Base-by-base conservation (phyloP, 2,113 vertebrate species). In the Seriola dumerili region DNA sequence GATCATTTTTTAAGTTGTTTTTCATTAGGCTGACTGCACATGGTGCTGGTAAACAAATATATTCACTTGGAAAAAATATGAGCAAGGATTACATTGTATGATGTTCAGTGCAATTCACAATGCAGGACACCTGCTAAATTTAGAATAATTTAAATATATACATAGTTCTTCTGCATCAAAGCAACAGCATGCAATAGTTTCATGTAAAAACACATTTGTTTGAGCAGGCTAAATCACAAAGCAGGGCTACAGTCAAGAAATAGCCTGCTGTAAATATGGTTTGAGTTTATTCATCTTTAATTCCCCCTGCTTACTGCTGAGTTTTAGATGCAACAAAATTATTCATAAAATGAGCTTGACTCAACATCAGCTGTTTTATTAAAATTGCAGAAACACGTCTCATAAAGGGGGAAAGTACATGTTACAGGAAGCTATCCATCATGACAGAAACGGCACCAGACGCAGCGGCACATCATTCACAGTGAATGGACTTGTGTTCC, bases 271-370 rank as follows among this genome's bases (percentile, higher is more conserved):
- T 57, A 25, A 11, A 65, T 38, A n/a, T 46, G 7, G 0, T 23
- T 63, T 65, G 16, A 34, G 8, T 66, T 83, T 72, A 34, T 76
- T 72, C 34, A 8, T 46, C 46, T 84, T 72, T 79, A 21, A 72
- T 68, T 78, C 55, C 29, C 62, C 57, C 34, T 34, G 2, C 36
- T 2, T 3, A 23, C 6, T 36, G 21, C 34, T 10, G 34, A 65
- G 25, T 32, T 79, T 78, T 61, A 62, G 8, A 25, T 12, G 17
- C 4, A 76, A 23, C 8, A 34, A 71, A 32, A 55, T 34, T 25
- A 54, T 72, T 59, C 50, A 69, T 10, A 59, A 64, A 3, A 77
- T 69, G 8, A 55, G 66, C n/a, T 71, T 54, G 71, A 64, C 21
- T 76, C 63, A 44, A 29, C 25, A 69, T 46, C n/a, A 44, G 11